These are phyloP conservation scores for Entomobrya proxima DNA, from an alignment of 2,888 invertebrate genomes.

Conservation along the genomic window DNA sequence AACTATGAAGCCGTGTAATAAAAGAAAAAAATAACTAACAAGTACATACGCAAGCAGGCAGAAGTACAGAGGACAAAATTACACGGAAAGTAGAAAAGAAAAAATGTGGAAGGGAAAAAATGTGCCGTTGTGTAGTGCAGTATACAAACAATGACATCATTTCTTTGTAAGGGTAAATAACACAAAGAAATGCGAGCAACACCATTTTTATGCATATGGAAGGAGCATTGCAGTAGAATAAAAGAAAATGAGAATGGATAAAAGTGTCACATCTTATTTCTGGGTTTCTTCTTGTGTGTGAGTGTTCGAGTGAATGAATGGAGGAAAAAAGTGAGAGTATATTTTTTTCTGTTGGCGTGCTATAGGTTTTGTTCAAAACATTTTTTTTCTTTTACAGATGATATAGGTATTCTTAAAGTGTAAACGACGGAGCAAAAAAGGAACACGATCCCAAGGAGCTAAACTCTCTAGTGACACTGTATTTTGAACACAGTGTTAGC, in stretches of 20 bases:
- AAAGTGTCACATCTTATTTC: conserved; percentile 56
- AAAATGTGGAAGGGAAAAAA: conserved; percentile 7
- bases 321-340: not conserved
- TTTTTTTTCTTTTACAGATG: not conserved
- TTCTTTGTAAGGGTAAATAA: conserved; percentile 31
- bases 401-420: not conserved
- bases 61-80: not conserved
- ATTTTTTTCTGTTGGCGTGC: not conserved
- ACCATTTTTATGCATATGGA: conserved; percentile 33
- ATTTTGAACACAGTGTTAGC: not conserved
- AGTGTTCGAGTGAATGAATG: not conserved
- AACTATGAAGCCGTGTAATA: conserved; percentile 13
- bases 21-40: not conserved
- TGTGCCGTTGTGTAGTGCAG: not conserved
- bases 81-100: not conserved
- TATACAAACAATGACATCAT: conserved; percentile 36
- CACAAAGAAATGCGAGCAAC: conserved; percentile 19
- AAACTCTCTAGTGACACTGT: conserved; percentile 8
- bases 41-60: not conserved
- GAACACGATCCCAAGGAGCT: not conserved
- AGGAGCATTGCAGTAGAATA: not conserved
- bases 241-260: conserved; percentile 52
- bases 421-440: not conserved
- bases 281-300: conserved; percentile 5
- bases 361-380: not conserved